phyloP scores from a whole-genome alignment of 2,797 vertebrate genomes.

The Oreonectes daqikongensis region DNA sequence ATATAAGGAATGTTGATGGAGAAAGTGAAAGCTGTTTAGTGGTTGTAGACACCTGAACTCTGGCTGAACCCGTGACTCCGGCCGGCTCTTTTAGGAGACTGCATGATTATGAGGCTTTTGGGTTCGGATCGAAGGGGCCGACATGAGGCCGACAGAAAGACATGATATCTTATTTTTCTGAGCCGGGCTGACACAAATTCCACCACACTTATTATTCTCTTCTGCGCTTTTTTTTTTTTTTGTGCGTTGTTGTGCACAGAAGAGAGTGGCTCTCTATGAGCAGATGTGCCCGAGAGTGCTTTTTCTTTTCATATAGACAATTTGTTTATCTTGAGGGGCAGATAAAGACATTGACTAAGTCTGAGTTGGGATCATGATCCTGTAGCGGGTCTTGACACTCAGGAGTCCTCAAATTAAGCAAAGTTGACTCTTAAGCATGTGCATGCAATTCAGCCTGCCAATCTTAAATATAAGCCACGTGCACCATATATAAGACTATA shows the following conservation, averaged over 20 bases:
- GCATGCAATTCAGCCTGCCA: constrained; percentile 80
- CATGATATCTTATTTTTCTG: constrained; percentile 99
- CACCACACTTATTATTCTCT: constrained; percentile 91
- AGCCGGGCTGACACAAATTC: constrained; percentile 94
- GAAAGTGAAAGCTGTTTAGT: constrained; percentile 76
- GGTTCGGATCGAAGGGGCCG: constrained; percentile 88
- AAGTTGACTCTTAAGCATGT: constrained; percentile 73
- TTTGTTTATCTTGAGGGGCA: constrained; percentile 77
- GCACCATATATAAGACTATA: constrained; percentile 60
- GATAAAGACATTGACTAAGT: constrained; percentile 84
- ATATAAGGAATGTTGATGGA: constrained; percentile 56
- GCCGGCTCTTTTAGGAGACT: constrained; percentile 82
- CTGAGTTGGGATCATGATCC: constrained; percentile 54
- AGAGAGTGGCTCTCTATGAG: constrained; percentile 75
- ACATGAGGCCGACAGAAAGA: constrained; percentile 95
- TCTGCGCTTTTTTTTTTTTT: constrained; percentile 69
- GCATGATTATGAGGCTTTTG: constrained; percentile 87
- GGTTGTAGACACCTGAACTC: constrained; percentile 90
- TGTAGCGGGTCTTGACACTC: constrained; percentile 72
- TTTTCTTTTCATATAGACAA: constrained; percentile 83
- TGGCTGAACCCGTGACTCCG: constrained; percentile 89
- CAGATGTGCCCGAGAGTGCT: constrained; percentile 82
- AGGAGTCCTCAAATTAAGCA: constrained; percentile 73
- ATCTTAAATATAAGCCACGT: constrained; percentile 73
- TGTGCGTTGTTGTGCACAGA: constrained; percentile 64